Percentiles rank a stretch among this genome's conserved stretches.
Conservation (phyloP, 2,797 vertebrate genomes). For the Bovichtus variegatus region DNA sequence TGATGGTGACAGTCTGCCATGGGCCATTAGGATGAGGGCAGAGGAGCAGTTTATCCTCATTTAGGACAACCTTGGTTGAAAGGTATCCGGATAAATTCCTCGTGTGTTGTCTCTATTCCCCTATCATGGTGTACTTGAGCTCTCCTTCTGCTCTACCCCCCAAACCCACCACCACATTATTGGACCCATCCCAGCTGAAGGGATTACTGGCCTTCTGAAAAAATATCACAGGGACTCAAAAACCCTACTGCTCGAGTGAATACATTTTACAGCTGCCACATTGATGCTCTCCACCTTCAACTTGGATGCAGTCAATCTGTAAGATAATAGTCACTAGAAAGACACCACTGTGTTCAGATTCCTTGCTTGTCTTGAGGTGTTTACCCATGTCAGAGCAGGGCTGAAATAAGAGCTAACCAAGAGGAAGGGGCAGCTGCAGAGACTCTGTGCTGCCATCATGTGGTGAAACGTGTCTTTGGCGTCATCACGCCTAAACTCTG, state of each 20-base stretch:
- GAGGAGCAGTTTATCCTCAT: constrained; percentile 57
- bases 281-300: constrained; percentile 22
- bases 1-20: constrained; percentile 42
- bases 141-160: constrained; percentile 61
- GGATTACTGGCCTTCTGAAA: constrained; percentile 65
- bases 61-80: constrained; percentile 61
- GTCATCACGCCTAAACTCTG: neutral
- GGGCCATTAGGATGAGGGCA: constrained; percentile 46
- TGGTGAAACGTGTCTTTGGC: neutral
- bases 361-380: constrained; percentile 35
- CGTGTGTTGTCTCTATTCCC: constrained; percentile 27
- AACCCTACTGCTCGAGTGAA: constrained; percentile 40
- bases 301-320: constrained; percentile 3
- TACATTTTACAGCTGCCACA: constrained; percentile 40
- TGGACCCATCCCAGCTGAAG: constrained; percentile 59
- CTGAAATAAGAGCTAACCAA: neutral
- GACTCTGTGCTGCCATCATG: constrained; percentile 61
- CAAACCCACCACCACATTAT: constrained; percentile 31
- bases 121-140: constrained; percentile 54
- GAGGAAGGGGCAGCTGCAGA: constrained; percentile 2
- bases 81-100: constrained; percentile 50
- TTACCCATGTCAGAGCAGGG: constrained; percentile 25
- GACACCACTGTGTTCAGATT: neutral
- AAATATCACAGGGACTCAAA: constrained; percentile 51
- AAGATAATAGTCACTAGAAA: constrained; percentile 8